Conservation (phyloP, 2,113 vertebrate species). For the Prochilodus magdalenae region DNA sequence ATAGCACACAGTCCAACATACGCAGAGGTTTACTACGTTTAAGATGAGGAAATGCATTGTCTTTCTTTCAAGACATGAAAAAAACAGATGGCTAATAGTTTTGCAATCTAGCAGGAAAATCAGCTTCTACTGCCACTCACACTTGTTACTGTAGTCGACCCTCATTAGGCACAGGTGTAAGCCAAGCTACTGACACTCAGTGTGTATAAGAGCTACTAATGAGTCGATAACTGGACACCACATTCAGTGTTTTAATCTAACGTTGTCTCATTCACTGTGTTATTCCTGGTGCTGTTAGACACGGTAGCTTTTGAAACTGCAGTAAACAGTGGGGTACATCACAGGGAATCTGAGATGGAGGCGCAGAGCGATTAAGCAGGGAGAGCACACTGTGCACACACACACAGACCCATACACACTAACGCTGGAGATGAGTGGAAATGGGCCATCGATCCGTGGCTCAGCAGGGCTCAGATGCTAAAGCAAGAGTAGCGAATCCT, state of each 20-base stretch:
- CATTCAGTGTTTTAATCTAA: neutral
- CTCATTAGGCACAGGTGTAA: no score
- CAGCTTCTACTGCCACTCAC: no score
- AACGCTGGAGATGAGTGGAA: neutral
- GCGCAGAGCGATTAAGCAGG: neutral
- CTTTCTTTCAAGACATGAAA: no score
- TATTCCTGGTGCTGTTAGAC: neutral
- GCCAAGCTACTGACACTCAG: neutral
- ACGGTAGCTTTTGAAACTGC: neutral
- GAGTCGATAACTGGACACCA: neutral
- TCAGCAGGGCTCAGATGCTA: conserved; percentile 12
- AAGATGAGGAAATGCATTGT: no score
- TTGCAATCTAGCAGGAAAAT: no score
- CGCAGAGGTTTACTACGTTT: no score
- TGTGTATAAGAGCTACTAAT: neutral
- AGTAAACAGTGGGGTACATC: neutral
- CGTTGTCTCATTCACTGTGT: neutral
- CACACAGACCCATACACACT: conserved; percentile 5
- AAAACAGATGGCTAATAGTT: no score
- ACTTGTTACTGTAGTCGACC: no score
- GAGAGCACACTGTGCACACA: neutral
- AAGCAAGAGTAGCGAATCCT: conserved; percentile 7
- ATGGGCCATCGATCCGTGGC: neutral
- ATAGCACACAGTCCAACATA: no score
- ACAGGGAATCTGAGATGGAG: neutral